A percentile compares a stretch with the other conserved stretches of the same genome.
Evolutionary conservation across 1,140 invertebrate species (phyloP).

Genomic region (Caerostris extrusa): DNA sequence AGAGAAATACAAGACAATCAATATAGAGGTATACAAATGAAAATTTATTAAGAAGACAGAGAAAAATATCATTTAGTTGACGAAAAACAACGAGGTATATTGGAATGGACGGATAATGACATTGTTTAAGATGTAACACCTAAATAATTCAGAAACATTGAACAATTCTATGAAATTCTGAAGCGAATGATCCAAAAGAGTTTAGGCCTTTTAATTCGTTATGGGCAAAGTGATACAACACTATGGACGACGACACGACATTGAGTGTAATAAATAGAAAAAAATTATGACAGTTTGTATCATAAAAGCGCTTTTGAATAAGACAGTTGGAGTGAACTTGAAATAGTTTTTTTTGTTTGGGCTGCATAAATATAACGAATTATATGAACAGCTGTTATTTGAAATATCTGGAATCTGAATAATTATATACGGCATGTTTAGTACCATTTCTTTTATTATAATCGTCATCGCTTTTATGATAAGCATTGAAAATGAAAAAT

Average conservation of each 20-base stretch:
- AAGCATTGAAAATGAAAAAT: too few species aligned
- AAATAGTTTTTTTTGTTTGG: neutral
- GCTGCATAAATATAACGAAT: too few species aligned
- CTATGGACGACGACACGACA: neutral
- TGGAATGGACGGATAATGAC: neutral
- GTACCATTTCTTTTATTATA: too few species aligned
- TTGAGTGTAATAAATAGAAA: slow-evolving; percentile 24
- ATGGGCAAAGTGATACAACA: neutral
- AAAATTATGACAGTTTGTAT: neutral
- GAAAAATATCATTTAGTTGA: neutral
- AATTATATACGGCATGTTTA: too few species aligned
- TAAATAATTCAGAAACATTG: neutral
- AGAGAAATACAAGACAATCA: neutral
- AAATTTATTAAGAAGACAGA: neutral
- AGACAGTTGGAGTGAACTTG: neutral
- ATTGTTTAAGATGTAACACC: neutral
- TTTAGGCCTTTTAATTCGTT: neutral
- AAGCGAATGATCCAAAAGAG: neutral
- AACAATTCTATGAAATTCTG: neutral
- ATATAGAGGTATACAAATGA: neutral
- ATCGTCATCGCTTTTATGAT: too few species aligned
- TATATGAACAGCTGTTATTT: too few species aligned
- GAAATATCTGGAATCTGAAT: too few species aligned
- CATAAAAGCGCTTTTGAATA: slow-evolving; percentile 15
- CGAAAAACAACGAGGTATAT: neutral